These are phyloP conservation scores for Choristoneura fumiferana DNA, from an alignment of 1,140 invertebrate genomes.

Conservation along the genomic window DNA sequence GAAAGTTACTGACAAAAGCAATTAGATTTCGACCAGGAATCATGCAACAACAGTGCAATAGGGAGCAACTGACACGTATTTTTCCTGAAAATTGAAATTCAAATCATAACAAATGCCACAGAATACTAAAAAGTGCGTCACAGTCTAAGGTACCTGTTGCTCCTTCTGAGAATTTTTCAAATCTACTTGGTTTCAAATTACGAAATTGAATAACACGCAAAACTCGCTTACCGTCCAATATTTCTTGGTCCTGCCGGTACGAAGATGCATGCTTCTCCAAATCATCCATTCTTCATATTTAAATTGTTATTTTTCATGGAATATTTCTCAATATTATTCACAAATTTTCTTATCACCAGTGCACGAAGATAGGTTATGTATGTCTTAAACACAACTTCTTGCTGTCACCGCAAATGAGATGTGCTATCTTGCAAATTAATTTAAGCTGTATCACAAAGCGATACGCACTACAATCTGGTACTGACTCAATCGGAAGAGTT, in stretches of 20 bases:
- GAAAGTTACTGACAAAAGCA: too few relatives aligned
- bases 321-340: constrained; percentile 33
- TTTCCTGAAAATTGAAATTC: too few relatives aligned
- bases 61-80: too few relatives aligned
- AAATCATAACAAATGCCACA: background rate
- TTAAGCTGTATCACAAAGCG: background rate
- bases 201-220: constrained; percentile 30
- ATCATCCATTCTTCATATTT: constrained; percentile 77
- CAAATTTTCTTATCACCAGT: constrained; percentile 29
- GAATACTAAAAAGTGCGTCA: constrained; percentile 48
- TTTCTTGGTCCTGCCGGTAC: constrained; percentile 69
- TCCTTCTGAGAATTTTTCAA: constrained; percentile 46
- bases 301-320: constrained; percentile 37
- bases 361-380: constrained; percentile 36
- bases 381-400: constrained; percentile 3
- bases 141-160: constrained; percentile 61
- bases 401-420: background rate
- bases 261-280: constrained; percentile 63
- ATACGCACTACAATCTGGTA: background rate
- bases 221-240: constrained; percentile 58
- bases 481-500: constrained; percentile 8
- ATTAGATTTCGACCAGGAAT: too few relatives aligned
- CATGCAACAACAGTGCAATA: too few relatives aligned
- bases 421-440: background rate
- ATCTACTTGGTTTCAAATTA: constrained; percentile 44